Percentiles rank a stretch among this genome's conserved stretches.
Conservation (phyloP, 2,797 vertebrate genomes). For the Catostomus latipinnis region DNA sequence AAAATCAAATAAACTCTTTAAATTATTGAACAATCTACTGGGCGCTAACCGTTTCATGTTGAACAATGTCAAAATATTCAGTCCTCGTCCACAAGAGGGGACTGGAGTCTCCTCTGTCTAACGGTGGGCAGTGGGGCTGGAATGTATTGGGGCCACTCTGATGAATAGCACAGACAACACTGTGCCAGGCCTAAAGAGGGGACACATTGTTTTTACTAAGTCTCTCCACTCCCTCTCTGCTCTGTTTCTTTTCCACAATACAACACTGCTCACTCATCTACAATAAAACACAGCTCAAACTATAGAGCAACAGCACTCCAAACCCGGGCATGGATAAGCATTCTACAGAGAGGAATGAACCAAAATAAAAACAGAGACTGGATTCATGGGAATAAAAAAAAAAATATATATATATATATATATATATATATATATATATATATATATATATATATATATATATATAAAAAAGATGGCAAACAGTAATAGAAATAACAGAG, state of each 20-base stretch:
- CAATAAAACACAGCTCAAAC: conserved; percentile 37
- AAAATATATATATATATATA: too few relatives aligned
- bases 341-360: conserved; percentile 49
- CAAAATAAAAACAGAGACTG: conserved; percentile 7
- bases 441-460: too few relatives aligned
- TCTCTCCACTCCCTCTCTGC: conserved; percentile 63
- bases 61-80: not conserved
- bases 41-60: too few relatives aligned
- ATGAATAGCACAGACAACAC: conserved; percentile 63
- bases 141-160: conserved; percentile 57
- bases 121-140: conserved; percentile 41
- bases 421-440: too few relatives aligned
- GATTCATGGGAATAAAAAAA: not conserved
- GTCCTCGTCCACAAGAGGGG: conserved; percentile 4
- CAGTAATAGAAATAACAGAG: too few relatives aligned
- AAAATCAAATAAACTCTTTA: too few relatives aligned
- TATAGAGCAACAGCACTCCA: conserved; percentile 61
- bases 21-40: too few relatives aligned
- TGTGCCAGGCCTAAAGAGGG: conserved; percentile 62
- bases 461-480: not conserved
- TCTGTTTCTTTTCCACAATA: conserved; percentile 58
- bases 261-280: conserved; percentile 47
- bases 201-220: conserved; percentile 69
- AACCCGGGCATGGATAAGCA: conserved; percentile 56
- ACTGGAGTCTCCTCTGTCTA: conserved; percentile 7